Evolutionary conservation across 2,888 invertebrate species (phyloP), one percentile per base, ranked within the genome.

Genomic region (Amphipyra berbera): DNA sequence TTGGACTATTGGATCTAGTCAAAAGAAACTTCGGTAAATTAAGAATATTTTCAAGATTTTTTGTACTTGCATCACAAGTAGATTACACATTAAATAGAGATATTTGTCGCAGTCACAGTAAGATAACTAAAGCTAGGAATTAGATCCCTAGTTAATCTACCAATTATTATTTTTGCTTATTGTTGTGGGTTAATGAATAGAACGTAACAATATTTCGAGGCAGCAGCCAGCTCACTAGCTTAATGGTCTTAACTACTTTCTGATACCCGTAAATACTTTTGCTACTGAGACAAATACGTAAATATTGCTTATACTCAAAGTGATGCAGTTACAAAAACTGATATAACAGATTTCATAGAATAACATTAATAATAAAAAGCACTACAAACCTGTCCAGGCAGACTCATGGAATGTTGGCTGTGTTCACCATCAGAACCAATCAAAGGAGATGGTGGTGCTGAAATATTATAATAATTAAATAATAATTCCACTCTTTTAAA

Each of bases 371-470:
- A 12, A 33, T 7, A 38, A 9, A 50, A 30, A 38, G 12, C 14
- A 46, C 30, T 14, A 71, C 84, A 73, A 48, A 94, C 95, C 88
- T 95, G 95, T 79, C 94, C 94, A 3, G 95, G 92, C 30, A 95
- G 80, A 69, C 88, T 92, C 92, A 94, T 93, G 55, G 95, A 95
- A 79, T 95, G 95, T 66, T 94, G 91, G 82, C 95, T 92, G 84
- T 96, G 95, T 87, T 94, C 94, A 37, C 96, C 95, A 76, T 96
- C 95, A 68, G 96, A 94, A n/a, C 96, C 96, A 74, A 97, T 97
- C 83, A 98, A 89, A 8, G 98, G 98, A 37, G 98, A 98, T 10
- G 98, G 98, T 46, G 98, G 98, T 53, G 98, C 98, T 98, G 88
- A 47, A 90, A 89, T 7, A 48, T 37, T 13, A 41, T 7, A 46